Conservation (phyloP, 2,888 invertebrate species). For the Notodonta dromedarius region DNA sequence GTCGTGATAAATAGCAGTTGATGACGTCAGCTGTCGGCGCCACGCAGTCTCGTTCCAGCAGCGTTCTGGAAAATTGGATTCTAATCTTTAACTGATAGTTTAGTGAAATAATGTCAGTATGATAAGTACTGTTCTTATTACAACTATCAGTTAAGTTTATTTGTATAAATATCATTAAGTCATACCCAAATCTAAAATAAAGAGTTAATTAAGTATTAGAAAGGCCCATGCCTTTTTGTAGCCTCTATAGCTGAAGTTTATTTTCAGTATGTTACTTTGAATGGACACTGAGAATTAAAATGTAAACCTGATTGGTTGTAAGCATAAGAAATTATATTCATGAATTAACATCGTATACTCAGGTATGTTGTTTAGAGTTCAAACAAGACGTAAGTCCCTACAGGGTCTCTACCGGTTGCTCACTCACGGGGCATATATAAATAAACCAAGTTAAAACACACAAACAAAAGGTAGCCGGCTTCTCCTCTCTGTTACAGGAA, state of each 20-base stretch:
- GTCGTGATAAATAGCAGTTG: constrained; percentile 52
- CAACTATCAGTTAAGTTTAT: background rate
- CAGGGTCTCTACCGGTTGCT: background rate
- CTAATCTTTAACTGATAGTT: constrained; percentile 9
- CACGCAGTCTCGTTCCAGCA: constrained; percentile 53
- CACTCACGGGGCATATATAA: background rate
- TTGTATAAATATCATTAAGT: no score
- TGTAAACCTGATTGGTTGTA: constrained; percentile 16
- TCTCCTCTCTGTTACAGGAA: constrained; percentile 7
- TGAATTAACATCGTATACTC: constrained; percentile 7
- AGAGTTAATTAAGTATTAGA: no score
- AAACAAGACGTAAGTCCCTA: background rate
- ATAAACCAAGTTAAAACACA: constrained; percentile 18
- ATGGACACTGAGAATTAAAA: constrained; percentile 5
- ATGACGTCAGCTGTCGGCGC: constrained; percentile 50
- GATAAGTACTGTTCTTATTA: background rate
- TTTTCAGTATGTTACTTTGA: constrained; percentile 10
- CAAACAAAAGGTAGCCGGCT: constrained; percentile 19
- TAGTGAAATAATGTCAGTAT: background rate
- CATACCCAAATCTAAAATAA: no score
- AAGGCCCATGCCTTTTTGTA: background rate
- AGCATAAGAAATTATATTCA: constrained; percentile 18
- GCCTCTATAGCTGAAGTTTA: constrained; percentile 3
- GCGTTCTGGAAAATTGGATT: constrained; percentile 16
- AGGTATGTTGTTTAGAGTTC: constrained; percentile 3